Evolutionary conservation across 2,888 invertebrate genomes (phyloP).

Genomic region (Dasysyrphus albostriatus): DNA sequence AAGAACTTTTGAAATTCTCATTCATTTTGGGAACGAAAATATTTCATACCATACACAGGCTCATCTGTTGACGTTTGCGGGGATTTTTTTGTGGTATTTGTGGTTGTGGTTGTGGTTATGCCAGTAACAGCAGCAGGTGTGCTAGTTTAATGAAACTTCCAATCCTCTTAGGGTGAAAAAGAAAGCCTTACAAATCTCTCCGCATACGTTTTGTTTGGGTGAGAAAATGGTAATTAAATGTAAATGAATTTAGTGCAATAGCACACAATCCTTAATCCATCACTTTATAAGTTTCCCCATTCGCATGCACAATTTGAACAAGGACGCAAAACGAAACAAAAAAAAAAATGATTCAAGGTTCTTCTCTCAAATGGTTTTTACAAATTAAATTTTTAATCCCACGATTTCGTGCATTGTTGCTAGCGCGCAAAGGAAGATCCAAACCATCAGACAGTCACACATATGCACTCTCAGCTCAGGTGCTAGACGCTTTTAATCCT

Average conservation of each 20-base stretch:
- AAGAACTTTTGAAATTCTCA: background rate
- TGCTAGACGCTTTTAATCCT: constrained; percentile 69
- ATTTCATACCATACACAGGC: background rate
- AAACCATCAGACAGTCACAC: constrained; percentile 8
- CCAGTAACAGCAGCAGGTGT: constrained; percentile 29
- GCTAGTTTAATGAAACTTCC: background rate
- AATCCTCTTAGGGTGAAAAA: background rate
- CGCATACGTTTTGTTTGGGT: background rate
- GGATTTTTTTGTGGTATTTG: constrained; percentile 9
- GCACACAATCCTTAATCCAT: constrained; percentile 52
- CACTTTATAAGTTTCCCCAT: constrained; percentile 58
- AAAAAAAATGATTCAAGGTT: constrained; percentile 28
- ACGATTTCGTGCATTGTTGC: background rate
- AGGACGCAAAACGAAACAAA: background rate
- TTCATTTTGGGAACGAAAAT: background rate
- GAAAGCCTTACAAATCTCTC: background rate
- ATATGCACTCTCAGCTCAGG: constrained; percentile 62
- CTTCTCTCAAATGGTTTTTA: constrained; percentile 52
- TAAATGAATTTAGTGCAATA: background rate
- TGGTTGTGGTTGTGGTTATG: constrained; percentile 9
- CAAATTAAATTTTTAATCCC: constrained; percentile 68
- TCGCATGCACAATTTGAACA: background rate
- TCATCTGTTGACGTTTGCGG: constrained; percentile 20
- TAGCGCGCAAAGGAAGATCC: background rate
- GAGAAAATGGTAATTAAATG: background rate